These are phyloP conservation scores for Synergus japonicus DNA, from an alignment of 2,888 invertebrate genomes.

Conservation along the genomic window DNA sequence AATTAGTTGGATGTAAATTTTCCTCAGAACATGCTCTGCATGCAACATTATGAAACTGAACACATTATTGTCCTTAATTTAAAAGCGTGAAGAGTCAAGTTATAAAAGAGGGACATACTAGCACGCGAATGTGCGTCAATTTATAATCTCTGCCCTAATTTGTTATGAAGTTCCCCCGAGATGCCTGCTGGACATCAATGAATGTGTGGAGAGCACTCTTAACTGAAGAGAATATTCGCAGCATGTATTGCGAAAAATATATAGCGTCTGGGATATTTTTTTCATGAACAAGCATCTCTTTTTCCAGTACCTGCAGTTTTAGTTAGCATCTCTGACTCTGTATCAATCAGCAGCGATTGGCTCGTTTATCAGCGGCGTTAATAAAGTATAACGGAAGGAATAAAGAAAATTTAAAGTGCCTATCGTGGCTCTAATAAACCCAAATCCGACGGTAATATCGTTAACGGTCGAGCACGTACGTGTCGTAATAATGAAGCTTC, in stretches of 20 bases:
- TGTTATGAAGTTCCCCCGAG: conserved; percentile 32
- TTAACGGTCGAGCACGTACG: conserved; percentile 43
- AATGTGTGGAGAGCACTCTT: neutral
- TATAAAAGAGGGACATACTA: conserved; percentile 25
- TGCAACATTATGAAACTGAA: neutral
- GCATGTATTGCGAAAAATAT: neutral
- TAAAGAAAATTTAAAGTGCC: conserved; percentile 42
- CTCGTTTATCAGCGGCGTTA: conserved; percentile 22
- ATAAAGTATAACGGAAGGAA: conserved; percentile 35
- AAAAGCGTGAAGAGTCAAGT: conserved; percentile 29
- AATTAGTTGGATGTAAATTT: neutral
- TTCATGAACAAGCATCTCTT: neutral
- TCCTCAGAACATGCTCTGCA: neutral
- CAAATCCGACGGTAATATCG: conserved; percentile 42
- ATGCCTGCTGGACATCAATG: conserved; percentile 15
- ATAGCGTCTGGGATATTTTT: neutral
- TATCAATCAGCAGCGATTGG: neutral
- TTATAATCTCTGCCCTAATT: conserved; percentile 38
- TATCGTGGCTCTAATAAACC: conserved; percentile 42
- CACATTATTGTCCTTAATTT: conserved; percentile 27
- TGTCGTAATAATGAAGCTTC: conserved; percentile 43
- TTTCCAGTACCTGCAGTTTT: neutral
- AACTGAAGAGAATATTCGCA: neutral
- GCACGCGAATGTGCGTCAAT: conserved; percentile 35
- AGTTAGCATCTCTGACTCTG: conserved; percentile 2